Evolutionary conservation across 2,113 vertebrate species (phyloP), one percentile per base, ranked within the genome.

Genomic region (Perccottus glenii): DNA sequence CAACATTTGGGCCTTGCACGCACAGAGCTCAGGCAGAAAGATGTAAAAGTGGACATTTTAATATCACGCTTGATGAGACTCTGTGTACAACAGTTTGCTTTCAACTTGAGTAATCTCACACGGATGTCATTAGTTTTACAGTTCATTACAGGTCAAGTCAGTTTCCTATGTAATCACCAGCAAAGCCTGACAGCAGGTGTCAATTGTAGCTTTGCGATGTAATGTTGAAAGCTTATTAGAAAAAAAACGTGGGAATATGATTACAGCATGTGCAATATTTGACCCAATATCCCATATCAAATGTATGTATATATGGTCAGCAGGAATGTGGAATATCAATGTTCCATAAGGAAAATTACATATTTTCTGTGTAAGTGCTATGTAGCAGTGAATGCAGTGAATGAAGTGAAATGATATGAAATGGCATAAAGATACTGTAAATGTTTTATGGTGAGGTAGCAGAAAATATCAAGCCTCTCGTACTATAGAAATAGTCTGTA

Each of bases 1-100:
- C 72, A 64, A 49, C 71, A 64, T 77, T 67, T 73, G 19, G 71
- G 56, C 47, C 74, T 71, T 32, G 52, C 19, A 27, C 75, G 62
- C 42, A 60, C 83, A 57, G 62, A 70, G 76, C 73, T 63, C 56
- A 64, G 69, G 80, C 10, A 10, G 68, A 70, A 77, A 77, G 80
- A 85, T 86, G 84, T 87, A 85, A 78, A 87, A 85, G 77, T 84
- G 87, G 82, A 87, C 85, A 83, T 88, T 91, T 90, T 85, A 90
- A 91, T 90, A 89, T 84, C 88, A 87, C 68, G 88, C 88, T 84
- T 71, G 85, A 86, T 70, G 85, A 32, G 74, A 59, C 75, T 74
- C 80, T 80, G 38, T 88, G 85, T 90, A 85, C 82, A 84, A 85
- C 87, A 86, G 85, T 90, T 91, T 91, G 81, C 82, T 89, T 88